Percentiles rank a stretch among this genome's conserved stretches.
phyloP scores from a whole-genome alignment of 2,113 vertebrate genomes.

The Rhegmatorhina hoffmannsi region DNA sequence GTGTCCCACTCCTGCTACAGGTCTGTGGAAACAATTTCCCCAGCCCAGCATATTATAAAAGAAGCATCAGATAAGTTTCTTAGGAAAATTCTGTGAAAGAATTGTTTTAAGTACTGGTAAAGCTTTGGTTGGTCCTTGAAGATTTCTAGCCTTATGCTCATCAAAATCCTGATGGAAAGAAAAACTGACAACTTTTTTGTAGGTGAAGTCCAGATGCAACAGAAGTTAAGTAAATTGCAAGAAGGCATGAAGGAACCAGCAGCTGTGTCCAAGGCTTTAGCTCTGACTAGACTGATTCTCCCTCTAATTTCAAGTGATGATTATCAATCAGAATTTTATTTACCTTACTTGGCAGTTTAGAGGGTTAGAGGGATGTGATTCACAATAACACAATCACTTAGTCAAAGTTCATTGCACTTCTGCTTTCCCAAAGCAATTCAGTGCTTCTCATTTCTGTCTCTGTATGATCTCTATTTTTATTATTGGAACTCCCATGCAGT shows the following conservation, averaged over 20 bases:
- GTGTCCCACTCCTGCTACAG: background rate
- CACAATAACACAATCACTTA: background rate
- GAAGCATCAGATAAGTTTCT: background rate
- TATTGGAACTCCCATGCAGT: background rate
- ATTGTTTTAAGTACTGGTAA: background rate
- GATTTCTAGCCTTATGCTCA: background rate
- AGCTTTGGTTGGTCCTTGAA: background rate
- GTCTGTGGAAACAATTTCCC: background rate
- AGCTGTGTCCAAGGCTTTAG: background rate
- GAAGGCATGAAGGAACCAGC: background rate
- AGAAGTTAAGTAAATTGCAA: background rate
- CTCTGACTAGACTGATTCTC: background rate
- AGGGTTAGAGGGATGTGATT: constrained; percentile 18
- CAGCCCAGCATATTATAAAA: background rate
- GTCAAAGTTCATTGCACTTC: background rate
- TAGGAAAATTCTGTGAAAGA: background rate
- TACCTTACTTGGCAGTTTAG: constrained; percentile 22
- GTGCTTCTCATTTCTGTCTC: background rate
- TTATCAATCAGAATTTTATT: background rate
- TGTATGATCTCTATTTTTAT: background rate
- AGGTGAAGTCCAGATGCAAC: background rate
- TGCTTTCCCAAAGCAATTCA: constrained; percentile 14
- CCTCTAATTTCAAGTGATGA: background rate
- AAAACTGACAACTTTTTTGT: background rate
- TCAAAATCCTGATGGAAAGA: background rate